Conservation (phyloP, 2,113 vertebrate species). For the Nymphicus hollandicus region DNA sequence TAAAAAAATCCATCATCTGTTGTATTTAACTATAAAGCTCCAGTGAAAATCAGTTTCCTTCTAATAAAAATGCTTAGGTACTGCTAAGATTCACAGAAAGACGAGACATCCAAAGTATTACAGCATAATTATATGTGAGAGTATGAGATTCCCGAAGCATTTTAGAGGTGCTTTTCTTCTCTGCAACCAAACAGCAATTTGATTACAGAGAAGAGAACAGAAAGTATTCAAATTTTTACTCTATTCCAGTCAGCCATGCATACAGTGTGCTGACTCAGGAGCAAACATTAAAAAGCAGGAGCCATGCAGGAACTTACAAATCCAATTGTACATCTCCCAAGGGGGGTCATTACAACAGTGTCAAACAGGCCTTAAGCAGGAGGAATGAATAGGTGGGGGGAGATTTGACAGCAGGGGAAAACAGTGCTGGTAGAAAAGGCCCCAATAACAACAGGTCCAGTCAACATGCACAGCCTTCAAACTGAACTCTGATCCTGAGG, state of each 20-base stretch:
- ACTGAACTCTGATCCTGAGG: neutral
- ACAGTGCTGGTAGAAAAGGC: neutral
- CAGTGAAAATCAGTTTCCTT: neutral
- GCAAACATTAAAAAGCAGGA: conserved; percentile 24
- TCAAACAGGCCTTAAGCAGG: conserved; percentile 17
- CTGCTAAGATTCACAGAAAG: neutral
- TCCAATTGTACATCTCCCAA: neutral
- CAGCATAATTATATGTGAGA: neutral
- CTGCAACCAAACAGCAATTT: neutral
- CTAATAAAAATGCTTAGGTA: neutral
- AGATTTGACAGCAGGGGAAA: neutral
- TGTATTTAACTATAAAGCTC: neutral
- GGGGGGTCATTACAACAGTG: neutral
- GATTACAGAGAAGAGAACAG: neutral
- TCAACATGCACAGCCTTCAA: fast-evolving
- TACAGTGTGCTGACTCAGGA: conserved; percentile 25
- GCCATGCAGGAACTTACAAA: neutral
- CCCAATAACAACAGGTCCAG: neutral
- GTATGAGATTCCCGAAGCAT: neutral
- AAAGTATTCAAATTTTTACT: conserved; percentile 4
- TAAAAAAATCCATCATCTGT: neutral
- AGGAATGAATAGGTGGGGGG: neutral
- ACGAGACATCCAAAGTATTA: neutral
- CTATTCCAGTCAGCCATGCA: neutral
- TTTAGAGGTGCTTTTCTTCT: neutral